phyloP scores from a whole-genome alignment of 2,888 invertebrate species.

The Meteorus colon region DNA sequence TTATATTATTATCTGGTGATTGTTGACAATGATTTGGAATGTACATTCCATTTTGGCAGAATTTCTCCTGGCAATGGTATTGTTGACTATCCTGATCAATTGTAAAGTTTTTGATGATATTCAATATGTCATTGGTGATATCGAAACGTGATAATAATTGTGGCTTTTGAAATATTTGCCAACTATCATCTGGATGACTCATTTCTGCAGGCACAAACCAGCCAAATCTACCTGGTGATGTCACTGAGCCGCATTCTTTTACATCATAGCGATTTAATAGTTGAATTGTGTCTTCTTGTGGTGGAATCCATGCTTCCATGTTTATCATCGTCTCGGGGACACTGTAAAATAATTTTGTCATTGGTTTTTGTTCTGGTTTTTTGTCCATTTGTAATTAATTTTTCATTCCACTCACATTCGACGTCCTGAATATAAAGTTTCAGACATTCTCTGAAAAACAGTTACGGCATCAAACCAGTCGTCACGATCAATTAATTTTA shows the following conservation, averaged over 20 bases:
- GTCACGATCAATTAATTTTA: constrained; percentile 71
- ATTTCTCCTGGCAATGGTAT: constrained; percentile 73
- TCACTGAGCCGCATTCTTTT: constrained; percentile 76
- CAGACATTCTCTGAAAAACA: constrained; percentile 69
- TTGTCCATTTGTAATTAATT: background rate
- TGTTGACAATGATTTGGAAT: constrained; percentile 76
- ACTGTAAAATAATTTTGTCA: constrained; percentile 60
- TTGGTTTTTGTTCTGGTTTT: background rate
- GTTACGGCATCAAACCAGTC: constrained; percentile 71
- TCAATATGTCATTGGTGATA: constrained; percentile 67
- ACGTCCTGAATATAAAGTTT: constrained; percentile 50
- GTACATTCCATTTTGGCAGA: constrained; percentile 77
- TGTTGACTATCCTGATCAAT: constrained; percentile 59
- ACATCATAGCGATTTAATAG: constrained; percentile 69
- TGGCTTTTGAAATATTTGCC: constrained; percentile 75
- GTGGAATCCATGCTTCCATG: constrained; percentile 82
- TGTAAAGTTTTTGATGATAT: constrained; percentile 64
- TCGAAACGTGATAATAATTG: constrained; percentile 75
- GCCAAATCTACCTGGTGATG: constrained; percentile 78
- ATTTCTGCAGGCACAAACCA: constrained; percentile 78
- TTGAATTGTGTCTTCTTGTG: constrained; percentile 76
- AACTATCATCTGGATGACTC: constrained; percentile 73
- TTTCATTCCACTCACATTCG: constrained; percentile 60
- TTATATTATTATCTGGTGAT: constrained; percentile 48
- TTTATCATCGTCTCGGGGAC: constrained; percentile 77